Percentiles rank a stretch among this genome's conserved stretches.
Conservation (phyloP, 2,113 vertebrate species). For the Henicopernis longicauda region DNA sequence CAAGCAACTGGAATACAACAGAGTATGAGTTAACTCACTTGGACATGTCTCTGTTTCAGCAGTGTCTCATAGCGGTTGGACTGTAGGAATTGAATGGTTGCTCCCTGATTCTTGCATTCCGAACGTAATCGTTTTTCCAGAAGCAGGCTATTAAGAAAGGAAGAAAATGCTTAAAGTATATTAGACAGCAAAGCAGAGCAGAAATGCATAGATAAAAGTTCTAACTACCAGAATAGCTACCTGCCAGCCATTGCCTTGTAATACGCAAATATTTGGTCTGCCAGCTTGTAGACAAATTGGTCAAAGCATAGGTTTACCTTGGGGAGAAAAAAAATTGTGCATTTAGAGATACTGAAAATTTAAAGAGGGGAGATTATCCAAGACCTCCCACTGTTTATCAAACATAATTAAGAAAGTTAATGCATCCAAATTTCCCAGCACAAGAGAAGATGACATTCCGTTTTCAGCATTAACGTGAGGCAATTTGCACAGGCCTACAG, state of each 20-base stretch:
- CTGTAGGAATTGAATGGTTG: conserved; percentile 76
- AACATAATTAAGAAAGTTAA: background rate
- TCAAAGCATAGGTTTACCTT: conserved; percentile 90
- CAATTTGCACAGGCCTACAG: background rate
- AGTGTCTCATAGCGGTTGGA: conserved; percentile 86
- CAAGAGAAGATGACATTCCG: background rate
- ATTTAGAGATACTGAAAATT: background rate
- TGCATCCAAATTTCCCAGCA: background rate
- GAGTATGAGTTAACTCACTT: conserved; percentile 66
- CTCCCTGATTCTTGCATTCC: conserved; percentile 86
- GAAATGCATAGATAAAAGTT: background rate
- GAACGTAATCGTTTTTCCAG: conserved; percentile 85
- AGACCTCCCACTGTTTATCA: background rate
- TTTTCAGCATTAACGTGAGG: background rate
- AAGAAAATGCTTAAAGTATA: background rate
- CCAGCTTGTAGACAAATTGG: conserved; percentile 89
- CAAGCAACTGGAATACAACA: background rate
- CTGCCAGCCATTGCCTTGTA: conserved; percentile 88
- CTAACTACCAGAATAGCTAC: conserved; percentile 48
- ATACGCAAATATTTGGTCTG: conserved; percentile 89
- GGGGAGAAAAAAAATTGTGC: background rate
- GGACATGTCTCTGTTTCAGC: conserved; percentile 87
- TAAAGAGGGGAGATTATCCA: background rate
- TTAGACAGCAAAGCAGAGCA: background rate
- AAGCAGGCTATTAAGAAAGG: conserved; percentile 73